Base-by-base conservation (phyloP, 1,140 invertebrate species). In the Caenorhabditis brenneri region DNA sequence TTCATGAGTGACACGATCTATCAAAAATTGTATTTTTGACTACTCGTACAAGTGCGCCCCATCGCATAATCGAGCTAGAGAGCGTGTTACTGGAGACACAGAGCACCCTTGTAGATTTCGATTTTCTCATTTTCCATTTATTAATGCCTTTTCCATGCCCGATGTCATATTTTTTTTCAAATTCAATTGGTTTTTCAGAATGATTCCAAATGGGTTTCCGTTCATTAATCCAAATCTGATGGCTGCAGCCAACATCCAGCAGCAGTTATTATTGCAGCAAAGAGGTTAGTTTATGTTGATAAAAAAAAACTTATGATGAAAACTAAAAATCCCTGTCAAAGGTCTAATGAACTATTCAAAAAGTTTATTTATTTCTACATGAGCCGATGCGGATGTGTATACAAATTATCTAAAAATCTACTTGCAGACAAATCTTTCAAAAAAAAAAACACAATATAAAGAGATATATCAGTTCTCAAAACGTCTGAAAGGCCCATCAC, bases 121-220 rank as follows among this genome's bases (percentile, higher is more conserved):
- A 74, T 74, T 74, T 27, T 46, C 15, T 12, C 36, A 24, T 19
- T 15, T 27, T 16, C 58, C 7, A 65, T 4, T 36, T 36, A n/a
- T 36, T 5, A 29, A 51, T n/a, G 49, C n/a, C n/a, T 51, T 6
- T 3, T 16, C 22, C 53, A 58, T 58, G 3, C 29, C 15, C 53
- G 7, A 12, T 29, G 0, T 58, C 27, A 1, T 10, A 27, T 27
- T 27, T 29, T 2, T 33, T 4, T 27, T 46, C 10, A 19, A 7
- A 19, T n/a, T n/a, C 36, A n/a, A 65, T 33, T 74, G 33, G 10
- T 29, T 65, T 36, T 74, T 74, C 65, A 74, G 65, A 65, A 74
- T 74, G 65, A 22, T 74, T 19, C 65, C 65, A 5, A 42, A 42
- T 42, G 65, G 65, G 9, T 74, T 74, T 74, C n/a, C 36, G n/a